A percentile compares a stretch with the other conserved stretches of the same genome.
These are phyloP conservation scores for Dolomedes plantarius DNA, from an alignment of 2,888 invertebrate genomes.

Conservation along the genomic window DNA sequence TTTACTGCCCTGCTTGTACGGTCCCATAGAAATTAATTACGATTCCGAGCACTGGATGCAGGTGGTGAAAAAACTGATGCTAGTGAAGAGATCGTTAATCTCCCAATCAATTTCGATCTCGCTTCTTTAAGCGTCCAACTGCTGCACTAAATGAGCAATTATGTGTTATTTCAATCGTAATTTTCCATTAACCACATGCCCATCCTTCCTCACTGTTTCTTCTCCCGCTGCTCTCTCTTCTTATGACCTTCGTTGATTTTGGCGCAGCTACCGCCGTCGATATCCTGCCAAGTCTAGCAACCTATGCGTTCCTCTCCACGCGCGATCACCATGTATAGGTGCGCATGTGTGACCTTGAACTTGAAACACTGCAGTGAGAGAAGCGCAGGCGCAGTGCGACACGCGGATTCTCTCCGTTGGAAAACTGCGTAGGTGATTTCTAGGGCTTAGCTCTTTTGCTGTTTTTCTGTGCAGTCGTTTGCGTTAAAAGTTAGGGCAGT, in stretches of 20 bases:
- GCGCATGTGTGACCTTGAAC: constrained; percentile 69
- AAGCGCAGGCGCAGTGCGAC: constrained; percentile 77
- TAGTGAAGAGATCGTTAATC: no score
- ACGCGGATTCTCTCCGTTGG: constrained; percentile 1
- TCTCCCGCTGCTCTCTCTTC: neutral
- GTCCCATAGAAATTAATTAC: no score
- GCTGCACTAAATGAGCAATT: constrained; percentile 4
- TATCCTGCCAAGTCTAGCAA: constrained; percentile 14
- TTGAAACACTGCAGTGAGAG: constrained; percentile 72
- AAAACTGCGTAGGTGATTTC: constrained; percentile 65
- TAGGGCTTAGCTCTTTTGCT: neutral
- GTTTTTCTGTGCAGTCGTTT: neutral
- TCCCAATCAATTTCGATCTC: neutral
- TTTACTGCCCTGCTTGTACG: no score
- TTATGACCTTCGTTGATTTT: neutral
- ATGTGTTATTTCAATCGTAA: neutral
- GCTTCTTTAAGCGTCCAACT: neutral
- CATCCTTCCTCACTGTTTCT: neutral
- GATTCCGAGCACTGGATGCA: no score
- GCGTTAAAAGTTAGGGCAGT: constrained; percentile 14
- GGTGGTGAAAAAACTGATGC: no score
- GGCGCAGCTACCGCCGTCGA: neutral
- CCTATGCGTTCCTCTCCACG: constrained; percentile 16
- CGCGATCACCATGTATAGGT: constrained; percentile 57
- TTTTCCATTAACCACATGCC: neutral